Conservation (phyloP, 2,113 vertebrate genomes). For the Opisthocomus hoazin region DNA sequence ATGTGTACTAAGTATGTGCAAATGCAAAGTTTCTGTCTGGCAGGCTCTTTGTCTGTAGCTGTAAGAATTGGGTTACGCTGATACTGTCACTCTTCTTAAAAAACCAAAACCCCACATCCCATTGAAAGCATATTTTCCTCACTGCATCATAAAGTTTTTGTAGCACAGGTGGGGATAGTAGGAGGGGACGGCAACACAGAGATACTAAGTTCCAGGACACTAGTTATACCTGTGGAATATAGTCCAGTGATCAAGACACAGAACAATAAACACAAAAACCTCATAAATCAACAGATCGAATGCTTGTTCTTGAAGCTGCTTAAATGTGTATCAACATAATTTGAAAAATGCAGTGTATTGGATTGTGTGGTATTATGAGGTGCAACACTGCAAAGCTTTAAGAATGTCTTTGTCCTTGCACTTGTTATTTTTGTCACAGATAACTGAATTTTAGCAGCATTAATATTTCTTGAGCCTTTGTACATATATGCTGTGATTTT, state of each 20-base stretch:
- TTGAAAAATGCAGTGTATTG: not conserved
- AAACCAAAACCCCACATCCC: not conserved
- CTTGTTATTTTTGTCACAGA: not conserved
- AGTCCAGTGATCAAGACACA: not conserved
- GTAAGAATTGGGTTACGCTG: accelerated
- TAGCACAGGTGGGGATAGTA: not conserved
- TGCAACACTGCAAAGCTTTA: not conserved
- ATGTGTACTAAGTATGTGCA: not conserved
- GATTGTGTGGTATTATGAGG: not conserved
- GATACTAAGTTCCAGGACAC: not conserved
- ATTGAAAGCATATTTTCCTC: not conserved
- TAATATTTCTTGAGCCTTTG: not conserved
- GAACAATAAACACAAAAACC: not conserved
- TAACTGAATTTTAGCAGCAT: not conserved
- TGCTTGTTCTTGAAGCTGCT: not conserved
- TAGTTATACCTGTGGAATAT: conserved; percentile 3
- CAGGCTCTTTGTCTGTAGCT: not conserved
- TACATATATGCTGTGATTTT: not conserved
- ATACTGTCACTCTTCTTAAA: not conserved
- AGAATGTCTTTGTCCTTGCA: not conserved
- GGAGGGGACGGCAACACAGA: not conserved
- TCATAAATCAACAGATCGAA: not conserved
- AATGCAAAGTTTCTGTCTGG: not conserved
- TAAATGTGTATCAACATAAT: not conserved
- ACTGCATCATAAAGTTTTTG: not conserved